Conservation (phyloP, 2,888 invertebrate species). For the Anticlea derivata region DNA sequence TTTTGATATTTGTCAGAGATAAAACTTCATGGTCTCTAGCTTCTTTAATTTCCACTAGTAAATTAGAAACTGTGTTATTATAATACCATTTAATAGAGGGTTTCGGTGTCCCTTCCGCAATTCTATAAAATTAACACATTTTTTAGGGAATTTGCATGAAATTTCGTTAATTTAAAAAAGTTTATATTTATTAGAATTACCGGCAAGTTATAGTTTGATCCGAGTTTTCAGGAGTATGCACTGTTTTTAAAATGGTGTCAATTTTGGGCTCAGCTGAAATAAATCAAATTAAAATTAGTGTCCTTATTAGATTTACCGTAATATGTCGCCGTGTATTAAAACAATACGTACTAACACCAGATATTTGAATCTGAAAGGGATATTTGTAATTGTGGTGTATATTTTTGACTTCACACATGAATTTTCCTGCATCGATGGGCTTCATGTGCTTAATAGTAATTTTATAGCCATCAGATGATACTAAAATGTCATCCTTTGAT, state of each 20-base stretch:
- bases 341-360: constrained; percentile 7
- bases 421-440: constrained; percentile 7
- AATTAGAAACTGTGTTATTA: background rate
- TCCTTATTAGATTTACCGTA: too few relatives aligned
- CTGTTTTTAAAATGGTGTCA: background rate
- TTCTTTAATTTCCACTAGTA: constrained; percentile 5
- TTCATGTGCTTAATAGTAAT: constrained; percentile 7
- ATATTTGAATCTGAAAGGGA: constrained; percentile 7
- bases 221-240: background rate
- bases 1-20: background rate
- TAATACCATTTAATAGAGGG: constrained; percentile 13
- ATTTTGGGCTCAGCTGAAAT: constrained; percentile 2
- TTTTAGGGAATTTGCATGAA: background rate
- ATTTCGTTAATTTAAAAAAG: too few relatives aligned
- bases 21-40: constrained; percentile 1
- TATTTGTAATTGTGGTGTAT: background rate
- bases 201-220: constrained; percentile 1
- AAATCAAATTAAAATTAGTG: background rate
- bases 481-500: constrained; percentile 1
- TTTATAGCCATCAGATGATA: constrained; percentile 6
- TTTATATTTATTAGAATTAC: too few relatives aligned
- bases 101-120: constrained; percentile 11
- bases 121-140: constrained; percentile 9
- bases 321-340: background rate
- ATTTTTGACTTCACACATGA: constrained; percentile 9